Percentiles rank a stretch among this genome's conserved stretches.
These are phyloP conservation scores for Sphinx pinastri DNA, from an alignment of 2,888 invertebrate species.

Conservation along the genomic window DNA sequence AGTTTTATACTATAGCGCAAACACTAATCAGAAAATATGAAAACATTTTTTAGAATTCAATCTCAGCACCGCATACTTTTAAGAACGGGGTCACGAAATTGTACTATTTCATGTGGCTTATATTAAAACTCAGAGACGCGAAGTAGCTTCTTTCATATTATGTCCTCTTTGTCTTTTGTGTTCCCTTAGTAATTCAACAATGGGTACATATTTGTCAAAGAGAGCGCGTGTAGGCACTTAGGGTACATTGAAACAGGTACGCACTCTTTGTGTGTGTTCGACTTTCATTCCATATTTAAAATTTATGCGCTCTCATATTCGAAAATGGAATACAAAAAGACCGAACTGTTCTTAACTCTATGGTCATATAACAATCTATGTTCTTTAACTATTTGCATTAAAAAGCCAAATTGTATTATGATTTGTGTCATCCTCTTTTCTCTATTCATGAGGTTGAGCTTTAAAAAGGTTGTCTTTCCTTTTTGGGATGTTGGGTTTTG, in stretches of 20 bases:
- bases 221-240: conserved; percentile 64
- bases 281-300: conserved; percentile 72
- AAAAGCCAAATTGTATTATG: conserved; percentile 35
- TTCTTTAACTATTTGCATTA: conserved; percentile 58
- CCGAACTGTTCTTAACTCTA: conserved; percentile 51
- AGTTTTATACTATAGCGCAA: neutral
- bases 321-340: conserved; percentile 61
- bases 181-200: conserved; percentile 68
- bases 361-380: conserved; percentile 59
- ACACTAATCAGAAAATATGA: neutral
- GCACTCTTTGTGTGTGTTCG: conserved; percentile 58
- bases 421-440: conserved; percentile 30
- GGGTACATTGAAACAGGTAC: conserved; percentile 67
- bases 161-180: conserved; percentile 62
- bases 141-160: conserved; percentile 59
- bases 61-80: conserved; percentile 20
- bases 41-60: neutral
- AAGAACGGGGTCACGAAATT: conserved; percentile 38
- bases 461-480: conserved; percentile 18
- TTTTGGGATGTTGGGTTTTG: neutral
- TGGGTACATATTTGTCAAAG: conserved; percentile 70
- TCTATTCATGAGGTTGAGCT: conserved; percentile 19
- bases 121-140: conserved; percentile 41
- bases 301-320: conserved; percentile 67
- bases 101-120: conserved; percentile 38